These are phyloP conservation scores for Parazoanthus darwini DNA, from an alignment of 92 coral and sea anemone species.

Conservation along the genomic window DNA sequence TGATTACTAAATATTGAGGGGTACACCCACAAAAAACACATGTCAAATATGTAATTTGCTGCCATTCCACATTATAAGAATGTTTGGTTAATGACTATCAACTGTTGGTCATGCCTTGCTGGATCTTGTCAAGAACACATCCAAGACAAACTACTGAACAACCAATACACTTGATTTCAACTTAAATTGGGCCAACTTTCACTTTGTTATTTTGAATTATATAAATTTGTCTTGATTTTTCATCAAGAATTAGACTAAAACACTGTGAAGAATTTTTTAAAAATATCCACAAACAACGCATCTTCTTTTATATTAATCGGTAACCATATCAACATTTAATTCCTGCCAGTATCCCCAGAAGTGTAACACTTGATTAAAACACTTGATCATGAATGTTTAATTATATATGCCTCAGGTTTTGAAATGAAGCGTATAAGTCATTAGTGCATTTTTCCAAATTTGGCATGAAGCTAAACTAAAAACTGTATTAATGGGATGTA, in stretches of 20 bases:
- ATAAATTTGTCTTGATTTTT: too few species aligned
- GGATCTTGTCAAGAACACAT: neutral
- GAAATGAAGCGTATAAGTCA: neutral
- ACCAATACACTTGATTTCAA: neutral
- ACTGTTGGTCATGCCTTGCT: neutral
- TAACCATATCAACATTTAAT: neutral
- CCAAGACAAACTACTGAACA: neutral
- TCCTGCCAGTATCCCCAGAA: neutral
- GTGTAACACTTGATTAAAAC: neutral
- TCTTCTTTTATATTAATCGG: too few species aligned
- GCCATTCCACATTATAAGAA: neutral
- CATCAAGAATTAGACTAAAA: too few species aligned
- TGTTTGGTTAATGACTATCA: neutral
- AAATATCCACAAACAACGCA: neutral
- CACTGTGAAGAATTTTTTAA: too few species aligned
- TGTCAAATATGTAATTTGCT: too few species aligned
- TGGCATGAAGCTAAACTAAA: neutral
- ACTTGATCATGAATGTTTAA: conserved; percentile 6
- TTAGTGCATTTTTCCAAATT: neutral
- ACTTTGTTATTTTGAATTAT: too few species aligned
- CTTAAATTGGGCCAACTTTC: neutral
- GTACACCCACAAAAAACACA: neutral
- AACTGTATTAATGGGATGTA: neutral
- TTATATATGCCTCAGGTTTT: neutral
- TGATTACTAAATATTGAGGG: neutral